Conservation (phyloP, 2,888 invertebrate genomes). For the Ophraella communa region DNA sequence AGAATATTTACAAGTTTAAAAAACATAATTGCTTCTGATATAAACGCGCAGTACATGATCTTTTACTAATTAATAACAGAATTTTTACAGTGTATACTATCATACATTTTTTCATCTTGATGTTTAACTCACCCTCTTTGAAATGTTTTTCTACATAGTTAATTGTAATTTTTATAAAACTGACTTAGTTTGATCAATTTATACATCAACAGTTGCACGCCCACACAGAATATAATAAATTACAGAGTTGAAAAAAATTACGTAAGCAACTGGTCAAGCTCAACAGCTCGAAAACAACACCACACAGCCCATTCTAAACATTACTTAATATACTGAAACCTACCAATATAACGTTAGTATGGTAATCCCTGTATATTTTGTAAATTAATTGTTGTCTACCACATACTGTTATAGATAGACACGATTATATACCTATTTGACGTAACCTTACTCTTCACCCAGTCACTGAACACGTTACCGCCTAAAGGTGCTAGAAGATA, state of each 20-base stretch:
- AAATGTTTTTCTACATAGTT: background rate
- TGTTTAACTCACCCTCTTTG: background rate
- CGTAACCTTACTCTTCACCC: constrained; percentile 24
- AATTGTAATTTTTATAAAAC: constrained; percentile 2
- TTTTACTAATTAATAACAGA: too few species aligned
- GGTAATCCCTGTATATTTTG: background rate
- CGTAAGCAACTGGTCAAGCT: constrained; percentile 8
- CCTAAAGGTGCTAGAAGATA: constrained; percentile 8
- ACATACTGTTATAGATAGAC: constrained; percentile 33
- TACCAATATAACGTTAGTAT: background rate
- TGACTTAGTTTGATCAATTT: background rate
- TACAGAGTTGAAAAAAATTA: constrained; percentile 4
- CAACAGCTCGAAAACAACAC: background rate
- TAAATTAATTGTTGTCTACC: constrained; percentile 9
- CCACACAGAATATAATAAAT: constrained; percentile 20
- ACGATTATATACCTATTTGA: constrained; percentile 30
- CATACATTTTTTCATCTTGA: too few species aligned
- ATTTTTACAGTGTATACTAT: too few species aligned
- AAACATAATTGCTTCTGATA: too few species aligned
- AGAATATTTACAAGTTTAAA: too few species aligned
- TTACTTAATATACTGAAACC: background rate
- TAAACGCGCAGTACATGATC: too few species aligned
- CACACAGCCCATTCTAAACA: background rate
- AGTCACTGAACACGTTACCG: constrained; percentile 19
- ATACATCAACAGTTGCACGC: constrained; percentile 16